These are phyloP conservation scores for Drosophila pectinifera DNA, from an alignment of 1,140 invertebrate species.

Conservation along the genomic window DNA sequence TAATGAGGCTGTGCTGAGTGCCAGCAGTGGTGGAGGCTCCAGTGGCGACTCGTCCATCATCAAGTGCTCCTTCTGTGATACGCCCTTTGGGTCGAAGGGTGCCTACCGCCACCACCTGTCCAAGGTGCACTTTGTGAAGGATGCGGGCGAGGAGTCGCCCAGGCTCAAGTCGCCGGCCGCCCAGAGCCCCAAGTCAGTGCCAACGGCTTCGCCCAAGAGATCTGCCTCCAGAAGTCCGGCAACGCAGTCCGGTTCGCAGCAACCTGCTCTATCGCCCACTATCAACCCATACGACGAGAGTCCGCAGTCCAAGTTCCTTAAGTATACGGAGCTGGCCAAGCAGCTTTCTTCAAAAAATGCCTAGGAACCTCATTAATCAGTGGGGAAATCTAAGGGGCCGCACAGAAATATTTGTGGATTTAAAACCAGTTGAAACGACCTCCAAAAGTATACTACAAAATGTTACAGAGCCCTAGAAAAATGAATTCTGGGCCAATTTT, in stretches of 20 bases:
- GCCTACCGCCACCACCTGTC: conserved; percentile 98
- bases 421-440: not conserved
- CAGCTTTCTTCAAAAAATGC: conserved; percentile 98
- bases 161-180: conserved; percentile 75
- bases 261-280: conserved; percentile 80
- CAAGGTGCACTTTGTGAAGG: conserved; percentile 98
- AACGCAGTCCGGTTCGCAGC: conserved; percentile 31
- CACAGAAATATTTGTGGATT: not conserved
- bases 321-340: conserved; percentile 98
- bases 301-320: conserved; percentile 97
- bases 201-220: conserved; percentile 71
- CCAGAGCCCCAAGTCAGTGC: conserved; percentile 75
- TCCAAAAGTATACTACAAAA: not conserved
- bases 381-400: not conserved
- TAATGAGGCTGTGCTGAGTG: conserved; percentile 94
- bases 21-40: conserved; percentile 56
- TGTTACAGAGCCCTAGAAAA: too few species aligned
- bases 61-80: conserved; percentile 98
- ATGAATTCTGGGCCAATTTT: not conserved
- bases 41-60: conserved; percentile 88
- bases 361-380: conserved; percentile 85
- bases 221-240: conserved; percentile 72
- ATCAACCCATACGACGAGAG: conserved; percentile 92
- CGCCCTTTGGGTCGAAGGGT: conserved; percentile 97
- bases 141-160: conserved; percentile 90